Evolutionary conservation across 2,797 vertebrate species (phyloP).

Genomic region (Pangasius macronema): DNA sequence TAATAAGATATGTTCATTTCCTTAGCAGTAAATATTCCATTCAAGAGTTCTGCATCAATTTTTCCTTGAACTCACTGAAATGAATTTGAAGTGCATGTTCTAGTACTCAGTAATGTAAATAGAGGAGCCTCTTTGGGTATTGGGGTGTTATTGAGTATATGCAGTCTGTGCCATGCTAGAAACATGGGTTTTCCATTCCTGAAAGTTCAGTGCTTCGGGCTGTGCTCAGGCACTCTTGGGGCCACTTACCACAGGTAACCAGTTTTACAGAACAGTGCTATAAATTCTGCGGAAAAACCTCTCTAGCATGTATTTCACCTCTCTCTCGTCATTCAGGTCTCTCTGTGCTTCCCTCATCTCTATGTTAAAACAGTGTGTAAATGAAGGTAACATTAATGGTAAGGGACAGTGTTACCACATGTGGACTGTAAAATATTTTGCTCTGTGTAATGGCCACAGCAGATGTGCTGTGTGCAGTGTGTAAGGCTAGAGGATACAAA

Average conservation of each 20-base stretch:
- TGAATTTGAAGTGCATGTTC: not conserved
- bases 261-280: conserved; percentile 71
- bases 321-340: conserved; percentile 35
- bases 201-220: conserved; percentile 62
- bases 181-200: conserved; percentile 76
- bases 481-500: conserved; percentile 56
- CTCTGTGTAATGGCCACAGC: conserved; percentile 32
- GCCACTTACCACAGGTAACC: conserved; percentile 76
- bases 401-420: conserved; percentile 55
- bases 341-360: conserved; percentile 39
- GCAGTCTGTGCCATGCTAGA: conserved; percentile 50
- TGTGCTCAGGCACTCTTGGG: conserved; percentile 71
- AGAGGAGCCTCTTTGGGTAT: not conserved
- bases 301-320: conserved; percentile 10
- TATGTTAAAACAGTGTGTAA: conserved; percentile 49
- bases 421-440: conserved; percentile 52
- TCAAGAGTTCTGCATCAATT: not conserved
- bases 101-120: not conserved
- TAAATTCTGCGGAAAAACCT: conserved; percentile 70
- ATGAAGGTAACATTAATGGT: conserved; percentile 57
- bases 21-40: no score
- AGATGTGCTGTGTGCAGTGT: conserved; percentile 51
- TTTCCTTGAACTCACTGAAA: not conserved
- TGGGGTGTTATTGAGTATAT: not conserved
- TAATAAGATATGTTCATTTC: not conserved